phyloP scores from a whole-genome alignment of 2,113 vertebrate species.

The Rostratula benghalensis region DNA sequence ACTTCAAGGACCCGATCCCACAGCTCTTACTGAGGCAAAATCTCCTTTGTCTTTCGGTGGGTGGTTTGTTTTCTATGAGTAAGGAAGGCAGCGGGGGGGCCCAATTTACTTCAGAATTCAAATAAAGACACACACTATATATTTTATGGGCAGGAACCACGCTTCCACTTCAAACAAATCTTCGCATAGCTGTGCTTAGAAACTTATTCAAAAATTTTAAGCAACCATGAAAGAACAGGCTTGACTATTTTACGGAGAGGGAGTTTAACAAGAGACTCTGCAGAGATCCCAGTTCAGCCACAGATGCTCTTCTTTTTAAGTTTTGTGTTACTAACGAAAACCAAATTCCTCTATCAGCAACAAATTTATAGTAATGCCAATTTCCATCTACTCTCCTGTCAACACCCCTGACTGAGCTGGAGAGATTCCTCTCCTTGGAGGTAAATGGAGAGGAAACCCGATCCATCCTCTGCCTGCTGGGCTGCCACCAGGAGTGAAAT shows the following conservation, averaged over 20 bases:
- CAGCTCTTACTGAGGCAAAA: background rate
- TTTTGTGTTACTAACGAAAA: background rate
- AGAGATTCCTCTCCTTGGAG: conserved; percentile 13
- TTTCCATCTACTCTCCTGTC: conserved; percentile 13
- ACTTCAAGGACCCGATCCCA: background rate
- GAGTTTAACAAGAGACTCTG: background rate
- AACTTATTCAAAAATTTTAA: background rate
- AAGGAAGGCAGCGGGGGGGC: background rate
- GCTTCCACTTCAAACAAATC: background rate
- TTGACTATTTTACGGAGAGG: background rate
- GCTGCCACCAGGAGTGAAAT: background rate
- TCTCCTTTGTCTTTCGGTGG: background rate
- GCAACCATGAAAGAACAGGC: background rate
- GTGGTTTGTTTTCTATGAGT: background rate
- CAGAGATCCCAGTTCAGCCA: background rate
- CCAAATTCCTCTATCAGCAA: background rate
- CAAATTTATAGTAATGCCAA: conserved; percentile 16
- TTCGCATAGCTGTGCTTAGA: background rate
- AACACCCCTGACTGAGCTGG: background rate
- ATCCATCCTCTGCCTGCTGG: background rate
- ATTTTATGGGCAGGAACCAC: background rate
- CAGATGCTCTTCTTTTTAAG: background rate
- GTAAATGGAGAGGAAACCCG: conserved; percentile 9
- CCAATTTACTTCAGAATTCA: background rate
- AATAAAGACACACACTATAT: background rate